These are phyloP conservation scores for Narcine bancroftii DNA, from an alignment of 2,113 vertebrate genomes.

Conservation along the genomic window DNA sequence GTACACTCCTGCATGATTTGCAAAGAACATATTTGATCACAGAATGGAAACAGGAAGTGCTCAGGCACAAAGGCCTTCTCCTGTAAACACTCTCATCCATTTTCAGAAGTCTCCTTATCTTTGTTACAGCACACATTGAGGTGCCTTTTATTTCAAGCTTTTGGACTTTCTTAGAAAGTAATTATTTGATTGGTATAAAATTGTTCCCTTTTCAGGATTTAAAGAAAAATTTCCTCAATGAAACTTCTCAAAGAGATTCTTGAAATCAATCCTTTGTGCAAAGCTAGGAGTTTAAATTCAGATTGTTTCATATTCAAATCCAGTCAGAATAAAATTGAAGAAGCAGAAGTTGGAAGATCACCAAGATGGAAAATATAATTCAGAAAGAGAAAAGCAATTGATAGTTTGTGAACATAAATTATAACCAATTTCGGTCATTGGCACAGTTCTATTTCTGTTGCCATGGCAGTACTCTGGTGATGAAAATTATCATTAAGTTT, in stretches of 20 bases:
- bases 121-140: constrained; percentile 4
- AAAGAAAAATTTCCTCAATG: background rate
- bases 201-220: background rate
- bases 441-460: constrained; percentile 38
- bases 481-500: constrained; percentile 38
- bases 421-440: constrained; percentile 44
- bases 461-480: constrained; percentile 38
- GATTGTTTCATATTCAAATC: background rate
- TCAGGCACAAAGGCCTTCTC: constrained; percentile 65
- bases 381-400: background rate
- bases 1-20: constrained; percentile 65
- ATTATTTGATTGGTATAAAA: background rate
- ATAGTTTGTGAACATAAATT: constrained; percentile 18
- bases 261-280: background rate
- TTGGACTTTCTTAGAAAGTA: background rate
- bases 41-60: constrained; percentile 90
- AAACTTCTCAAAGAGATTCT: background rate
- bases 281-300: constrained; percentile 11
- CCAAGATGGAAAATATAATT: constrained; percentile 7
- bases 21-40: constrained; percentile 74
- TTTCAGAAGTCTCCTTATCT: constrained; percentile 50
- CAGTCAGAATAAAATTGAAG: background rate
- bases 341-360: background rate
- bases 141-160: constrained; percentile 12
- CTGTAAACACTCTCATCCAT: constrained; percentile 55